phyloP scores from a whole-genome alignment of 2,797 vertebrate species.

The Muraenolepis orangiensis region DNA sequence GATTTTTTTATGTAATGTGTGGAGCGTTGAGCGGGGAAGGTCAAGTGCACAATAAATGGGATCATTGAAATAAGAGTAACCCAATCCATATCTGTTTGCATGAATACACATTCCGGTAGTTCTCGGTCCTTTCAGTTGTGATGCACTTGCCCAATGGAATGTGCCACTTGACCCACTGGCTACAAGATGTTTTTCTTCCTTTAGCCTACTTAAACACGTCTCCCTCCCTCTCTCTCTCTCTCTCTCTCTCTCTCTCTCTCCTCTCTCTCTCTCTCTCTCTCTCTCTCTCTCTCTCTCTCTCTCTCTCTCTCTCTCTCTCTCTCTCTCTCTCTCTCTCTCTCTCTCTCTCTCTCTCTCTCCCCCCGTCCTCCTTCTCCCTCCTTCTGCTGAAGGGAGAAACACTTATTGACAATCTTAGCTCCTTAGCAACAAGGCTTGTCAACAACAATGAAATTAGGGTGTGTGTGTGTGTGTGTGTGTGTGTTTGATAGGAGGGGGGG shows the following conservation, averaged over 20 bases:
- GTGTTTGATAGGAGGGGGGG: no score
- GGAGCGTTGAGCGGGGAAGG: background rate
- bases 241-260: background rate
- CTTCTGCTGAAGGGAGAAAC: no score
- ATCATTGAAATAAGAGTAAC: background rate
- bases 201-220: background rate
- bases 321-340: constrained; percentile 18
- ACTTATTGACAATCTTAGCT: background rate
- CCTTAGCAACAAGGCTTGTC: background rate
- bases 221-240: constrained; percentile 22
- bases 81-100: background rate
- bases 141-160: constrained; percentile 34
- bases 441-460: background rate
- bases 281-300: no score
- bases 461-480: no score
- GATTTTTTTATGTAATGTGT: background rate
- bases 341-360: background rate
- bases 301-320: background rate
- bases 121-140: background rate
- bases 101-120: background rate
- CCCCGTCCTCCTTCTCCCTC: no score
- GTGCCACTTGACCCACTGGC: constrained; percentile 35
- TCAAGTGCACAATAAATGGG: background rate
- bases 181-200: constrained; percentile 28
- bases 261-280: no score